Evolutionary conservation across 2,113 vertebrate genomes (phyloP).

Genomic region (Pterocles burchelli): DNA sequence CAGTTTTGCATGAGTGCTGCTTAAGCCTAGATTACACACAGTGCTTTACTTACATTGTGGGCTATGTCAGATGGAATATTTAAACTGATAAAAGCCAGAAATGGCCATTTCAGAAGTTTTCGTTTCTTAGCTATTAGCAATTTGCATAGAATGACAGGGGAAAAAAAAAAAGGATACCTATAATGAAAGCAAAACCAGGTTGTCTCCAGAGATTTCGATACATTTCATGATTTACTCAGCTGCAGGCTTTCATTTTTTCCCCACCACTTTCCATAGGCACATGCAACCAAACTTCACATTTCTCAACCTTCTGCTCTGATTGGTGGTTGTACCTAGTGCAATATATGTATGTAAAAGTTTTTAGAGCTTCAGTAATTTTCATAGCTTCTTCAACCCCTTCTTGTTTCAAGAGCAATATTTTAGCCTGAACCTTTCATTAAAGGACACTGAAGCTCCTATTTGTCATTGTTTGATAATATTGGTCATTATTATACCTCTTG

Average conservation of each 20-base stretch:
- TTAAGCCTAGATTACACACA: not conserved
- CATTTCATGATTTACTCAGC: conserved; percentile 27
- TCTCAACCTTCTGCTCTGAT: conserved; percentile 19
- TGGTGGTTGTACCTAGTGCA: not conserved
- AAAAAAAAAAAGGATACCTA: not conserved
- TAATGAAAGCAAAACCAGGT: conserved; percentile 40
- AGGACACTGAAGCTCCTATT: not conserved
- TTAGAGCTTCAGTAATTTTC: conserved; percentile 19
- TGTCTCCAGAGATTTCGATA: conserved; percentile 29
- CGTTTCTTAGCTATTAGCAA: conserved; percentile 39
- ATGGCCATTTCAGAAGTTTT: conserved; percentile 30
- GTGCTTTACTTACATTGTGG: not conserved
- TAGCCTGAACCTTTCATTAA: not conserved
- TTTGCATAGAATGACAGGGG: conserved; percentile 52
- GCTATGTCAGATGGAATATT: conserved; percentile 36
- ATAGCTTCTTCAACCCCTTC: not conserved
- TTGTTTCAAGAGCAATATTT: not conserved
- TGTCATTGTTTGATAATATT: not conserved
- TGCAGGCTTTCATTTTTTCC: conserved; percentile 41
- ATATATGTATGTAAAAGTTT: not conserved
- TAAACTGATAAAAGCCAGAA: conserved; percentile 16
- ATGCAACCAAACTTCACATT: not conserved
- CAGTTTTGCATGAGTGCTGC: not conserved
- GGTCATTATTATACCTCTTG: not conserved
- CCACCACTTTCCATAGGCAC: conserved; percentile 17